Percentiles rank a stretch among this genome's conserved stretches.
Evolutionary conservation across 1,140 invertebrate genomes (phyloP).

Genomic region (Varroa destructor): DNA sequence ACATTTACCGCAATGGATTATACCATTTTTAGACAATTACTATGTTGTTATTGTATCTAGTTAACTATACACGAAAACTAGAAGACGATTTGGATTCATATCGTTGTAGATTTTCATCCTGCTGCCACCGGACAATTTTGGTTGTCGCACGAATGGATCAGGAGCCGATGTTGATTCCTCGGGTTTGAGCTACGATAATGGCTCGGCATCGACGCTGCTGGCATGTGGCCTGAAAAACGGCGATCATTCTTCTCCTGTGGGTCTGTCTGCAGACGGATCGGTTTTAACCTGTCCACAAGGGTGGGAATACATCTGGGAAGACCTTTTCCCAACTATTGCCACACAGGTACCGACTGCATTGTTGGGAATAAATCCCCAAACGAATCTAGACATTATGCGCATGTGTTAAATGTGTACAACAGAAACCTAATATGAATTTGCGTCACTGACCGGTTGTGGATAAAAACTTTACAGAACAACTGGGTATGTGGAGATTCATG

Average conservation of each 20-base stretch:
- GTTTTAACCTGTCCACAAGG: constrained; percentile 28
- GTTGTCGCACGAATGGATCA: constrained; percentile 28
- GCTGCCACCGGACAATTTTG: constrained; percentile 34
- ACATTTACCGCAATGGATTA: no score
- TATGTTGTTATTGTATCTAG: no score
- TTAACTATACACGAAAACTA: no score
- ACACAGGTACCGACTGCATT: constrained; percentile 28
- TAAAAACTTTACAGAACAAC: constrained; percentile 32
- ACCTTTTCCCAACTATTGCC: constrained; percentile 32
- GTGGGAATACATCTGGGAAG: constrained; percentile 32
- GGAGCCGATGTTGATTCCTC: background rate
- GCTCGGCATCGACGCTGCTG: constrained; percentile 1
- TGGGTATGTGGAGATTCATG: constrained; percentile 34
- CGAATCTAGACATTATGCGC: no score
- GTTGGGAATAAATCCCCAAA: no score
- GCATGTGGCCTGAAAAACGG: constrained; percentile 17
- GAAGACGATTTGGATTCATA: no score
- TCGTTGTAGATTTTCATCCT: constrained; percentile 35
- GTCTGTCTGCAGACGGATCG: constrained; percentile 4
- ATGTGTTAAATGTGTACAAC: no score
- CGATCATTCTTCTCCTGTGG: background rate
- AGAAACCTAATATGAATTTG: no score
- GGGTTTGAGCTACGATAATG: background rate
- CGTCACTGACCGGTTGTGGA: background rate
- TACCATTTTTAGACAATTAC: no score